Evolutionary conservation across 1,140 invertebrate genomes (phyloP).

Genomic region (Pissodes strobi): DNA sequence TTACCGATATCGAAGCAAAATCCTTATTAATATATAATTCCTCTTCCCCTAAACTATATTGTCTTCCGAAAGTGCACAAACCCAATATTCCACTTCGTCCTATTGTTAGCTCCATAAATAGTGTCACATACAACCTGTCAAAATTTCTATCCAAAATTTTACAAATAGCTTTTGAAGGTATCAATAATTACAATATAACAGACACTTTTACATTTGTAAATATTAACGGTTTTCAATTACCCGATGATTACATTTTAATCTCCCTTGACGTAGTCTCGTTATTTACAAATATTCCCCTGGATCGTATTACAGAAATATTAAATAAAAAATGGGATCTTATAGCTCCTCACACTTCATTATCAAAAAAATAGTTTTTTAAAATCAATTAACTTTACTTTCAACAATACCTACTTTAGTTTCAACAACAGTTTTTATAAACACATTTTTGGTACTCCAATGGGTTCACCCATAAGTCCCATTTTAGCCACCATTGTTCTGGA

Average conservation of each 20-base stretch:
- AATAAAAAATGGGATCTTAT: no score
- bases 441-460: no score
- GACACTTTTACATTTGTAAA: not conserved
- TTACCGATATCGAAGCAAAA: no score
- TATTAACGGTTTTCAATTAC: not conserved
- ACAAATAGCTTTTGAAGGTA: not conserved
- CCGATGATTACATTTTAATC: not conserved
- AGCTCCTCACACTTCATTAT: no score
- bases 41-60: not conserved
- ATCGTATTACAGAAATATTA: not conserved
- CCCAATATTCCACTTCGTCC: not conserved
- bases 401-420: no score
- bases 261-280: not conserved
- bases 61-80: not conserved
- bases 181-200: conserved; percentile 2
- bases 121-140: not conserved
- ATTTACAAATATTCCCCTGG: not conserved
- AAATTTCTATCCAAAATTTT: not conserved
- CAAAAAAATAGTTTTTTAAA: no score
- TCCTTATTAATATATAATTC: no score
- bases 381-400: no score
- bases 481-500: no score
- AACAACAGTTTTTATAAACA: no score
- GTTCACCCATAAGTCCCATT: no score
- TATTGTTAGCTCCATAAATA: not conserved